These are phyloP conservation scores for Eucera pruinosa DNA, from an alignment of 2,888 invertebrate species.

Conservation along the genomic window DNA sequence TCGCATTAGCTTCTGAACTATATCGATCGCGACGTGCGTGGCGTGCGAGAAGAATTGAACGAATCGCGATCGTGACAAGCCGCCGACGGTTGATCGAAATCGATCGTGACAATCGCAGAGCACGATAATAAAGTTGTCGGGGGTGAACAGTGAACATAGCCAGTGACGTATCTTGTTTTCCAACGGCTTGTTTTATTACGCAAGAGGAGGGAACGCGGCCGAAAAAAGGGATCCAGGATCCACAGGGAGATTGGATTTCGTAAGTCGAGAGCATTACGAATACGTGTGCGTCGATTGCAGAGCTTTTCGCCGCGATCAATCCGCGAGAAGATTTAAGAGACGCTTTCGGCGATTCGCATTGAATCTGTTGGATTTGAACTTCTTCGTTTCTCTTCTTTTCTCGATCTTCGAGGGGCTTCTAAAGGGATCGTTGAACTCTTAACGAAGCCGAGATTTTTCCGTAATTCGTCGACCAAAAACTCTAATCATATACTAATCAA, in stretches of 20 bases:
- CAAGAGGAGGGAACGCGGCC: background rate
- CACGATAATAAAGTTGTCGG: constrained; percentile 29
- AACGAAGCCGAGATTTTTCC: no score
- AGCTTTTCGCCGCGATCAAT: constrained; percentile 33
- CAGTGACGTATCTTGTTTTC: constrained; percentile 35
- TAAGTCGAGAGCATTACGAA: constrained; percentile 40
- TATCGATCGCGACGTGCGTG: constrained; percentile 24
- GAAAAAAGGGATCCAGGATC: constrained; percentile 44
- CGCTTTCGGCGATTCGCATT: no score
- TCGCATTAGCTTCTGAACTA: constrained; percentile 7
- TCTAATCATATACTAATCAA: no score
- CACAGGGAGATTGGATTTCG: constrained; percentile 35
- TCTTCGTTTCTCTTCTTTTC: background rate
- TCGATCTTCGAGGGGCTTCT: no score
- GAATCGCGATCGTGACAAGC: constrained; percentile 25
- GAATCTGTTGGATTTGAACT: no score
- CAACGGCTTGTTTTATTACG: background rate
- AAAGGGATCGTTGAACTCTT: no score
- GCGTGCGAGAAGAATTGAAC: constrained; percentile 19
- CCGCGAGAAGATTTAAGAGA: constrained; percentile 29
- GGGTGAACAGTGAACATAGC: constrained; percentile 39
- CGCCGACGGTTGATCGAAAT: constrained; percentile 7
- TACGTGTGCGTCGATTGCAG: constrained; percentile 61
- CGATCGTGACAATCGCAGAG: constrained; percentile 32
- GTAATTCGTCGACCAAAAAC: no score